Conservation (phyloP, 2,113 vertebrate species). For the Piprites chloris region DNA sequence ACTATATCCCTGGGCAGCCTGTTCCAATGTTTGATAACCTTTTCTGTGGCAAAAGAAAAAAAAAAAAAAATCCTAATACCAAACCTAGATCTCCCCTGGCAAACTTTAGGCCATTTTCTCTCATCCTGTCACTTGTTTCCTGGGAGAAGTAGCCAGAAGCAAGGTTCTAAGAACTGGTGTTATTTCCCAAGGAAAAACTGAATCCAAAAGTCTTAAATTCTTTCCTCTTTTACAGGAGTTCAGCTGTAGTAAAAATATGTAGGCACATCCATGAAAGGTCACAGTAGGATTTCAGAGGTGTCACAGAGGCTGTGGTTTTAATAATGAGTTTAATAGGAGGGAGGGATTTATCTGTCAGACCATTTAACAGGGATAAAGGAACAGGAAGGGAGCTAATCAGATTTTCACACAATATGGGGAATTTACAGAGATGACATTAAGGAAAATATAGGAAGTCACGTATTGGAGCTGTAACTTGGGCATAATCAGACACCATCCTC, state of each 20-base stretch:
- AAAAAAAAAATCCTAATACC: no score
- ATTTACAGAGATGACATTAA: not conserved
- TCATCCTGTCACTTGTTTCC: not conserved
- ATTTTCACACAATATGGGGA: not conserved
- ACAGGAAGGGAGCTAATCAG: constrained; percentile 14
- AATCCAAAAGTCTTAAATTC: not conserved
- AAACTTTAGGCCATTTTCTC: rapidly evolving
- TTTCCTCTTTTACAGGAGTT: not conserved
- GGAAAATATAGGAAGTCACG: not conserved
- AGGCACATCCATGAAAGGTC: not conserved
- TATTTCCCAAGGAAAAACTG: not conserved
- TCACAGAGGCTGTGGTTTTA: not conserved
- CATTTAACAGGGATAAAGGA: not conserved
- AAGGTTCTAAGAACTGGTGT: not conserved
- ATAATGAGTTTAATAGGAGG: not conserved
- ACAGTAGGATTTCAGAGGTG: not conserved
- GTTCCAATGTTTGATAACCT: not conserved
- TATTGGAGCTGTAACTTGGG: not conserved
- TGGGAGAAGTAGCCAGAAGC: not conserved
- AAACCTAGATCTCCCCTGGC: not conserved
- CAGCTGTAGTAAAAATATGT: not conserved
- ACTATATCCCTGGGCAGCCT: rapidly evolving
- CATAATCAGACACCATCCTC: not conserved
- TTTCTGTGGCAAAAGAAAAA: not conserved
- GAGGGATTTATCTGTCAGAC: not conserved